phyloP scores from a whole-genome alignment of 2,888 invertebrate genomes.

The Parascotia fuliginaria region DNA sequence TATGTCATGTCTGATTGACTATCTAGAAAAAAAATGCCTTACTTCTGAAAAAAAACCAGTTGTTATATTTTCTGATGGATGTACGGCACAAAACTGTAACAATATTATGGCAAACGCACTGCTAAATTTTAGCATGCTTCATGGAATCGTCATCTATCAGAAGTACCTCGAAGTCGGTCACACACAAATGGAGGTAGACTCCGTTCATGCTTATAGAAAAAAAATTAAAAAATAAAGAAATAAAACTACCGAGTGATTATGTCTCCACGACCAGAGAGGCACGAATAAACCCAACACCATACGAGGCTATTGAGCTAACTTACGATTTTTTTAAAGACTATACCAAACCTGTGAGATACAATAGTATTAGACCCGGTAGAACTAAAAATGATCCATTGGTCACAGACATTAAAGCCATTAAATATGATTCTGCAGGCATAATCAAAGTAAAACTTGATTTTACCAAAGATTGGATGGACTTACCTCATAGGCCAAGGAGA shows the following conservation, averaged over 20 bases:
- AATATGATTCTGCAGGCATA: background rate
- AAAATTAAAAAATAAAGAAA: background rate
- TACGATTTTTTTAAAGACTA: background rate
- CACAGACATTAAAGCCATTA: background rate
- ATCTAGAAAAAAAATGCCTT: slow-evolving; percentile 3
- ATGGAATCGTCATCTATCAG: background rate
- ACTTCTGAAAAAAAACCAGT: background rate
- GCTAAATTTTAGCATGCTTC: background rate
- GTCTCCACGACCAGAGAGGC: background rate
- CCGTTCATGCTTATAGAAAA: background rate
- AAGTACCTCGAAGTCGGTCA: background rate
- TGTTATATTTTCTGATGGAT: slow-evolving; percentile 1
- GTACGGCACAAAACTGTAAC: background rate
- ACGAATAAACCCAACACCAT: background rate
- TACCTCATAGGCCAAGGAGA: background rate
- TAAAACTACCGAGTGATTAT: background rate
- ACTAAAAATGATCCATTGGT: background rate
- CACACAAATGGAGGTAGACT: background rate
- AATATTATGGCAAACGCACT: background rate
- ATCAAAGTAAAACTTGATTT: background rate
- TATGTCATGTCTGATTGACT: slow-evolving; percentile 14
- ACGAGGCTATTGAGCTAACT: background rate
- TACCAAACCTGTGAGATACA: background rate
- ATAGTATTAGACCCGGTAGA: background rate
- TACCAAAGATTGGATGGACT: background rate